phyloP scores from a whole-genome alignment of 2,113 vertebrate species.

The Morone chrysops region DNA sequence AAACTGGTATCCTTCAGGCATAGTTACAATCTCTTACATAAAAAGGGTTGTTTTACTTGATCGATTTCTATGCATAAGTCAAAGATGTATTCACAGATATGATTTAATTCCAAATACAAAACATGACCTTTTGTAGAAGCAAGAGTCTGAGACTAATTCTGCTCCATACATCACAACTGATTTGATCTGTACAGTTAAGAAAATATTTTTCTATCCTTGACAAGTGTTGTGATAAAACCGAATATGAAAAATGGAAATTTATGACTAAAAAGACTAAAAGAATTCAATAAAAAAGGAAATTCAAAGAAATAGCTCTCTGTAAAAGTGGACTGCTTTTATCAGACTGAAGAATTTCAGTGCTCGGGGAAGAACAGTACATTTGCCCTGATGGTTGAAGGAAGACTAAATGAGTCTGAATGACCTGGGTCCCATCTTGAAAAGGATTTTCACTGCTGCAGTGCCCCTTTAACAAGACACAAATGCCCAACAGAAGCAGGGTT shows the following conservation, averaged over 20 bases:
- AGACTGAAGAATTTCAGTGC: no score
- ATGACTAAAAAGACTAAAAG: background rate
- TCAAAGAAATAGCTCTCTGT: background rate
- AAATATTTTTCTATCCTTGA: background rate
- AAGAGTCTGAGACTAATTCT: background rate
- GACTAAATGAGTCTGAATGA: no score
- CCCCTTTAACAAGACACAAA: slow-evolving; percentile 8
- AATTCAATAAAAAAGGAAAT: background rate
- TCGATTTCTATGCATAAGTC: background rate
- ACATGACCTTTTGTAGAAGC: background rate
- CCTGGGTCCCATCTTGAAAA: no score
- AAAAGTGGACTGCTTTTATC: no score
- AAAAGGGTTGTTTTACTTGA: background rate
- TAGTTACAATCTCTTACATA: background rate
- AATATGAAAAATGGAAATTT: background rate
- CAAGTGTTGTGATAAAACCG: background rate
- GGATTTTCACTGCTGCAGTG: no score
- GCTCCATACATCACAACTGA: background rate
- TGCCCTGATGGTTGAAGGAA: no score
- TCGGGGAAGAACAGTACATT: no score
- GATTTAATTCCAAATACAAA: background rate
- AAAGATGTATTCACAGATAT: background rate
- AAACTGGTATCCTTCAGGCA: background rate
- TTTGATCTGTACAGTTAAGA: background rate
- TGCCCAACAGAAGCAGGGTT: background rate